Evolutionary conservation across 2,113 vertebrate species (phyloP).

Genomic region (Pachycephala philippinensis): DNA sequence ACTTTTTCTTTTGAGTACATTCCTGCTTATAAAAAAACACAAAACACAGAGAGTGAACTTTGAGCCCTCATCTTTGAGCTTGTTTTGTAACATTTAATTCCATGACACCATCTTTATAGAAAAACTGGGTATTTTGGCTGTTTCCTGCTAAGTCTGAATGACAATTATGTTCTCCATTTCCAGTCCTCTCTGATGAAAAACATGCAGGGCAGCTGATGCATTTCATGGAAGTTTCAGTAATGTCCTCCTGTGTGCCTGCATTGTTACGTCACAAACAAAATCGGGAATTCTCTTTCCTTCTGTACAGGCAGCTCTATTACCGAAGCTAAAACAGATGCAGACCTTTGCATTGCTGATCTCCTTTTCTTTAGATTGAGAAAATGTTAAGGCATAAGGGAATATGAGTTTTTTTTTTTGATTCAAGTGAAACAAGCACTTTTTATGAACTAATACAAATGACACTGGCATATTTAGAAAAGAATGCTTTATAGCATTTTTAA

Average conservation of each 20-base stretch:
- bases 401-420: neutral
- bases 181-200: neutral
- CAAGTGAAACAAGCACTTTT: neutral
- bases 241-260: neutral
- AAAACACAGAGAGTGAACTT: neutral
- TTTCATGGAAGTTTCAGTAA: neutral
- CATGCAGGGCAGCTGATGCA: neutral
- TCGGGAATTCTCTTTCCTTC: neutral
- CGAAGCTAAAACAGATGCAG: neutral
- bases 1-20: neutral
- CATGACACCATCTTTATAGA: neutral
- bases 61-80: neutral
- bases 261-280: rapidly evolving
- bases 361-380: neutral
- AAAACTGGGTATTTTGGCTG: neutral
- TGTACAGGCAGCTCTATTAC: rapidly evolving
- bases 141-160: neutral
- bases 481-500: neutral
- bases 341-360: neutral
- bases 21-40: neutral
- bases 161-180: neutral
- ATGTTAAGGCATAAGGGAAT: neutral
- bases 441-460: neutral
- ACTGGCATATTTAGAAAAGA: neutral
- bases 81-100: neutral